Evolutionary conservation across 1,140 invertebrate genomes (phyloP).

Genomic region (Palaemon carinicauda): DNA sequence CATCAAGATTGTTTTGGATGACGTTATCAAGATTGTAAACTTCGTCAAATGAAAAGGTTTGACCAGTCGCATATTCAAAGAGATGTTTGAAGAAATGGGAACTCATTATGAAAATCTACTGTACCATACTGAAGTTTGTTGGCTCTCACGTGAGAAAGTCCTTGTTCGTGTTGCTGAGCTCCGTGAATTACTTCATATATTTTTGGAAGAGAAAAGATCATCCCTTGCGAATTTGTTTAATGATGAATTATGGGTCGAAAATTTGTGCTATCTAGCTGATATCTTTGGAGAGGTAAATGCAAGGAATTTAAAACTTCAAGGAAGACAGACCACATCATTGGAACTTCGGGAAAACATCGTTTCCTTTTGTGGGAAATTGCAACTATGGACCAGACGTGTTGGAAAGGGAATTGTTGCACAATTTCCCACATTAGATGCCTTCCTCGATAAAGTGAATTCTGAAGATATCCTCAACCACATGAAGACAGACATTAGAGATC

Average conservation of each 20-base stretch:
- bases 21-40: constrained; percentile 16
- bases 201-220: constrained; percentile 14
- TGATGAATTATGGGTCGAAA: constrained; percentile 20
- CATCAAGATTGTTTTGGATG: constrained; percentile 25
- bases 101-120: constrained; percentile 61
- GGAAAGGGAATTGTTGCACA: constrained; percentile 33
- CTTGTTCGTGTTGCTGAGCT: no score
- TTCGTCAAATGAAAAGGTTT: constrained; percentile 40
- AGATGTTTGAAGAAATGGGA: constrained; percentile 62
- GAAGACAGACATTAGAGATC: no score
- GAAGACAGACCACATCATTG: constrained; percentile 6
- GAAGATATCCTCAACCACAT: no score
- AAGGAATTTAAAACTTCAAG: constrained; percentile 11
- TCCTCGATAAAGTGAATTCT: constrained; percentile 10
- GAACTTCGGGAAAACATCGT: constrained; percentile 36
- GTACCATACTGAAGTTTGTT: constrained; percentile 63
- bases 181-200: constrained; percentile 42
- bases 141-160: constrained; percentile 64
- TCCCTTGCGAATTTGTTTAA: constrained; percentile 20
- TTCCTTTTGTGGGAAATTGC: constrained; percentile 30
- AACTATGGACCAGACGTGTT: constrained; percentile 38
- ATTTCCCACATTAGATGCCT: constrained; percentile 33
- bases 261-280: constrained; percentile 20
- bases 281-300: constrained; percentile 27
- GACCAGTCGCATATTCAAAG: constrained; percentile 62